Conservation (phyloP, 2,797 vertebrate genomes). For the Trachurus trachurus region DNA sequence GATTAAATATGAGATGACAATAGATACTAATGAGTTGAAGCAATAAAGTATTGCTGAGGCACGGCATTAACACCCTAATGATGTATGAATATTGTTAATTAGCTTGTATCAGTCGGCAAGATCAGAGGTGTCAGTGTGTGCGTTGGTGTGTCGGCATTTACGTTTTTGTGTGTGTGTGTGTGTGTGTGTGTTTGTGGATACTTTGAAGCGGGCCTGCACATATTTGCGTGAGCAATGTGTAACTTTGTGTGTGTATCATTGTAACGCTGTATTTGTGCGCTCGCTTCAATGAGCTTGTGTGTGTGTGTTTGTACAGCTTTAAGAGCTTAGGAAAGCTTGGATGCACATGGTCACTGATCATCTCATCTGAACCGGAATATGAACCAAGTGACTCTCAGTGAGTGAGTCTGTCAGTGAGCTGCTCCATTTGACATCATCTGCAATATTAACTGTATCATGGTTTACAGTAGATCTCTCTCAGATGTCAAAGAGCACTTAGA, state of each 20-base stretch:
- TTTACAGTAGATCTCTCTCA: slow-evolving; percentile 49
- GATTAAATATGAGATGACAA: slow-evolving; percentile 69
- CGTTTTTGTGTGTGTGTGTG: neutral
- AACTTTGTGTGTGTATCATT: slow-evolving; percentile 11
- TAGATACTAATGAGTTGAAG: slow-evolving; percentile 73
- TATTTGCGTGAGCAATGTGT: slow-evolving; percentile 12
- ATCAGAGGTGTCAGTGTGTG: slow-evolving; percentile 50
- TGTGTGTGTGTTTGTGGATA: neutral
- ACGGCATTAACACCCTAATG: slow-evolving; percentile 77
- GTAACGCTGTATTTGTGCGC: slow-evolving; percentile 9
- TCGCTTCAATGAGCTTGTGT: slow-evolving; percentile 14
- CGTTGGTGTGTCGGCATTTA: slow-evolving; percentile 6
- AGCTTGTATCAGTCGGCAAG: slow-evolving; percentile 63
- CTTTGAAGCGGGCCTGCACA: neutral
- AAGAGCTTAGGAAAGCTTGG: slow-evolving; percentile 62
- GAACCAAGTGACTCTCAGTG: slow-evolving; percentile 40
- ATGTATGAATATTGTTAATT: slow-evolving; percentile 79
- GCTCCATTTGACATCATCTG: slow-evolving; percentile 52
- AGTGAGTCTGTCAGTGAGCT: slow-evolving; percentile 31
- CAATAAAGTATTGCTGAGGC: slow-evolving; percentile 69
- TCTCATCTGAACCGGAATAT: slow-evolving; percentile 46
- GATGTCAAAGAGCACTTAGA: slow-evolving; percentile 57
- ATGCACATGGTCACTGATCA: slow-evolving; percentile 63
- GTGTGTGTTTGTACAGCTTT: slow-evolving; percentile 71
- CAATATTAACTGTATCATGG: slow-evolving; percentile 46